Percentiles rank a stretch among this genome's conserved stretches.
Conservation (phyloP, 2,797 vertebrate genomes). For the Cuniculus paca region DNA sequence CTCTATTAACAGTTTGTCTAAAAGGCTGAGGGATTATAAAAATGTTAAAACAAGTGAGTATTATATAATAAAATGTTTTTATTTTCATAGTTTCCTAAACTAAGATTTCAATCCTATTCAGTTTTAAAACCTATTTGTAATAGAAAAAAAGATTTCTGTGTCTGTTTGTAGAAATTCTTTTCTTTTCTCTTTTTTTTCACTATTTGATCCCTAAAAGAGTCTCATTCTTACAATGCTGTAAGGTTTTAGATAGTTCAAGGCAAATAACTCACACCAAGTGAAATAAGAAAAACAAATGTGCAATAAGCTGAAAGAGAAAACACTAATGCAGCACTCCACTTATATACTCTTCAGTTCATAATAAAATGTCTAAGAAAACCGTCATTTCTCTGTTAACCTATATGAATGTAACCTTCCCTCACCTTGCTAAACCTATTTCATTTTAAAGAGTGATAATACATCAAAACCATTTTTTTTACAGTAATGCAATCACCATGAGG, state of each 20-base stretch:
- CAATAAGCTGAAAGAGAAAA: constrained; percentile 29
- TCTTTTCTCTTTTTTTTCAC: not conserved
- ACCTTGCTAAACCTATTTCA: constrained; percentile 1
- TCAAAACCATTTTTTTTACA: constrained; percentile 65
- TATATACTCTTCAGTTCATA: constrained; percentile 32
- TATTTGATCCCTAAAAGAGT: not conserved
- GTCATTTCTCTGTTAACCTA: constrained; percentile 20
- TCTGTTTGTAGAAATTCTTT: not conserved
- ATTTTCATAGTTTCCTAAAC: not conserved
- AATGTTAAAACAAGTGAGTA: not conserved
- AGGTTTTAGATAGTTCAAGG: not conserved
- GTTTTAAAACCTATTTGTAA: not conserved
- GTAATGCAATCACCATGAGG: constrained; percentile 59
- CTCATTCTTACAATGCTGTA: not conserved
- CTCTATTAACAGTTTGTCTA: not conserved
- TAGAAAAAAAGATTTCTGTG: not conserved
- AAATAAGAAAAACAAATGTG: constrained; percentile 13
- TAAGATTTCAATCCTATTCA: not conserved
- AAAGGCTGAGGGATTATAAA: not conserved
- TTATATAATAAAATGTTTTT: not conserved
- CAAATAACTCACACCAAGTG: not conserved
- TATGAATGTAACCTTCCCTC: constrained; percentile 48
- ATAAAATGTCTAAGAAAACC: constrained; percentile 62
- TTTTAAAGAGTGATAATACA: constrained; percentile 63
- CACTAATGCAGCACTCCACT: not conserved